Base-by-base conservation (phyloP, 2,113 vertebrate species). In the Lasiurus cinereus region DNA sequence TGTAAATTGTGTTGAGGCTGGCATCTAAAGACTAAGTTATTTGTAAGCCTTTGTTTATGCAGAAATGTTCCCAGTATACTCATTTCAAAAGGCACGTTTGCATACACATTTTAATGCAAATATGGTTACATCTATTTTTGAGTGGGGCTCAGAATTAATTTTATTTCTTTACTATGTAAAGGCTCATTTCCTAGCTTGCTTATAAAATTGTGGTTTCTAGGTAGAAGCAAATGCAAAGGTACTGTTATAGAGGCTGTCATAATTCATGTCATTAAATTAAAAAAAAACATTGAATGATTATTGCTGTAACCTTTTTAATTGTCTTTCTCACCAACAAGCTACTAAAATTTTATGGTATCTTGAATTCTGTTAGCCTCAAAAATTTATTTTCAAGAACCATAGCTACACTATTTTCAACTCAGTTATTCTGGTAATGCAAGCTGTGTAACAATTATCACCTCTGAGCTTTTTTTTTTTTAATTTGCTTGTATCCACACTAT, bases 311-410 rank as follows among this genome's bases (percentile, higher is more conserved):
- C 43, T 70, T 70, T 96, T 39, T n/a, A 83, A 86, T 94, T 79
- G 72, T 93, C 92, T 97, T 97, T 80, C 48, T 88, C 36, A 83
- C 83, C 79, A 93, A 59, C 33, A 96, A 36, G n/a, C 90, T 93
- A 91, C n/a, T 96, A 93, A 98, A 97, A 0, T 5, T 90, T 96
- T 97, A 69, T 96, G 95, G 18, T 46, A 74, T 83, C 39, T 96
- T 93, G 29, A 97, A 94, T 97, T 96, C 91, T 94, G 31, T 93
- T 92, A 86, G 15, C 36, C 10, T 78, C 67, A 83, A 86, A 79
- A 77, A 39, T 36, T 24, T 50, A 79, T 21, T 86, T 76, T 88
- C 39, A 91, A 95, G 39, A 86, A 48, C 27, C 10, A 4, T 43
- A 82, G 74, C 16, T 93, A 27, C 8, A 46, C 64, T 94, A 91